Evolutionary conservation across 2,888 invertebrate species (phyloP).

Genomic region (Ichneumoninae sp.): DNA sequence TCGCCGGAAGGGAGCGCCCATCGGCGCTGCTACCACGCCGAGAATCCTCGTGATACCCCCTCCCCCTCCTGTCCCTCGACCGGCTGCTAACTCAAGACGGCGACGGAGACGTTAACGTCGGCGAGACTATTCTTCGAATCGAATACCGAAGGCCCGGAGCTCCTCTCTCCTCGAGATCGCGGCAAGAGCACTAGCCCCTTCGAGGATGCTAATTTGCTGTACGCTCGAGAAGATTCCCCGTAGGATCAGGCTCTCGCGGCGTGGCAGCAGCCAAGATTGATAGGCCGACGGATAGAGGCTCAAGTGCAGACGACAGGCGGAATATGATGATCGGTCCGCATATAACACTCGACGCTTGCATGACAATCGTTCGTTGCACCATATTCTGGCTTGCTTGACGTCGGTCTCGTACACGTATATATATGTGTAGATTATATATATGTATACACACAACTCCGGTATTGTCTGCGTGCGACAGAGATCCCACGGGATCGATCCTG

Average conservation of each 20-base stretch:
- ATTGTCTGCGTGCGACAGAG: constrained; percentile 47
- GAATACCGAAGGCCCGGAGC: neutral
- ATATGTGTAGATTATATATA: neutral
- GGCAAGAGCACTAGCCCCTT: constrained; percentile 33
- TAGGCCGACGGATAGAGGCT: constrained; percentile 34
- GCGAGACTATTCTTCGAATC: constrained; percentile 21
- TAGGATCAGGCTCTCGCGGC: constrained; percentile 11
- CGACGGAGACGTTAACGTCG: constrained; percentile 25
- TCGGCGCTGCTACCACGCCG: neutral
- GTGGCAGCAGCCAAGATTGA: constrained; percentile 32
- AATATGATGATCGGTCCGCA: constrained; percentile 38
- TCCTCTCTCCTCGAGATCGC: constrained; percentile 8
- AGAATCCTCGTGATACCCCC: constrained; percentile 1
- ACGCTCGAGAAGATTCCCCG: constrained; percentile 37
- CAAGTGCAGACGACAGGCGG: constrained; percentile 12
- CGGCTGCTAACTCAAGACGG: constrained; percentile 4
- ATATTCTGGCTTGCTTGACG: neutral
- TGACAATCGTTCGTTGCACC: constrained; percentile 11
- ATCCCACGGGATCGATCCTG: constrained; percentile 65
- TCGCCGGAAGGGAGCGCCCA: constrained; percentile 57
- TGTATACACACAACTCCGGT: neutral
- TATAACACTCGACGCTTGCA: constrained; percentile 25
- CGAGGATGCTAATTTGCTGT: constrained; percentile 61
- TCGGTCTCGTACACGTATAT: neutral
- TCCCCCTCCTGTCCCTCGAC: neutral